Percentiles rank a stretch among this genome's conserved stretches.
phyloP scores from a whole-genome alignment of 1,140 invertebrate species.

The Wasmannia auropunctata region DNA sequence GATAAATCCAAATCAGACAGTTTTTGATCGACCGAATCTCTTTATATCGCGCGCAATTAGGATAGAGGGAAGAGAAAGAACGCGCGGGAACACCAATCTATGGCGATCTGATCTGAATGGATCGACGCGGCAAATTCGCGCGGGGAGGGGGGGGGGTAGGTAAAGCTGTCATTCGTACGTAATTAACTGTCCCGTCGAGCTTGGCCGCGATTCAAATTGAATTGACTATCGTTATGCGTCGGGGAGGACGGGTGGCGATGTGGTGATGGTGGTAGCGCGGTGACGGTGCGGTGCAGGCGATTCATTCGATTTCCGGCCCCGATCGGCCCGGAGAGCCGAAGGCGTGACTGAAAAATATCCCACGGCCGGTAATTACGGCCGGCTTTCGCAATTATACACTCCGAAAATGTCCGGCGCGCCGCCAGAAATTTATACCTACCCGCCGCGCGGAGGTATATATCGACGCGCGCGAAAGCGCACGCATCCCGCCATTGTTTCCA shows the following conservation, averaged over 20 bases:
- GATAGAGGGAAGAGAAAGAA: constrained; percentile 27
- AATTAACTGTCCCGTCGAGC: constrained; percentile 78
- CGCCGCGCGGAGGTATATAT: neutral
- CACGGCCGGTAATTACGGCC: constrained; percentile 66
- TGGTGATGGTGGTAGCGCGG: constrained; percentile 23
- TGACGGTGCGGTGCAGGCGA: constrained; percentile 55
- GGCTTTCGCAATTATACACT: constrained; percentile 54
- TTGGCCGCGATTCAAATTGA: constrained; percentile 79
- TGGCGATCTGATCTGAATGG: constrained; percentile 59
- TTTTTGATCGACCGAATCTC: constrained; percentile 33
- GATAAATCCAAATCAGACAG: neutral
- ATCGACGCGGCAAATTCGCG: constrained; percentile 65
- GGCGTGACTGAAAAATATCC: constrained; percentile 71
- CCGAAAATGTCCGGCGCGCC: constrained; percentile 42
- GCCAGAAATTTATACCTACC: constrained; percentile 54
- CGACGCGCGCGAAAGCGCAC: neutral
- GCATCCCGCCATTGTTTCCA: constrained; percentile 29
- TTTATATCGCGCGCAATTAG: constrained; percentile 12
- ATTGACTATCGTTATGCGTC: constrained; percentile 77
- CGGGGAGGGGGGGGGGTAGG: too few species aligned
- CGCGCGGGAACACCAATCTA: constrained; percentile 53
- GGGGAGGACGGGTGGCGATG: constrained; percentile 19
- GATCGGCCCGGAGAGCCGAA: constrained; percentile 53
- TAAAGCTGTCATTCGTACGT: constrained; percentile 74
- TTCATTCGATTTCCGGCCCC: constrained; percentile 74